Percentiles rank a stretch among this genome's conserved stretches.
These are phyloP conservation scores for Glyphotaelius pellucidus DNA, from an alignment of 2,888 invertebrate species.

Conservation along the genomic window DNA sequence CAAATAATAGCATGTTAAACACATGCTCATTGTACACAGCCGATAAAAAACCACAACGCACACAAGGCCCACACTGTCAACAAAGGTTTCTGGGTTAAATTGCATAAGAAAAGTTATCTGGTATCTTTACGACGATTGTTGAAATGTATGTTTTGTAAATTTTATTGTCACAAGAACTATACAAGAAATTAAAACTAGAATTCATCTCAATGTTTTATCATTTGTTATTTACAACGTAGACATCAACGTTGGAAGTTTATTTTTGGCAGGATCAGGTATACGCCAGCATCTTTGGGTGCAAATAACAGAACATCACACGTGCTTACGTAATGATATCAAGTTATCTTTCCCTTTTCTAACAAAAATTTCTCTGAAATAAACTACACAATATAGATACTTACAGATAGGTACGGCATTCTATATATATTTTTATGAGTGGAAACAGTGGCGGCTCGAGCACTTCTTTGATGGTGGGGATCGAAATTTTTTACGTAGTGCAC, in stretches of 20 bases:
- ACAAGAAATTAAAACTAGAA: not conserved
- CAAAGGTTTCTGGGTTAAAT: constrained; percentile 48
- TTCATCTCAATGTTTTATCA: constrained; percentile 14
- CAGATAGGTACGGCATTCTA: too few species aligned
- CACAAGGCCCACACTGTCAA: constrained; percentile 32
- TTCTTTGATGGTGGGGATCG: too few species aligned
- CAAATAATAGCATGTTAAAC: constrained; percentile 64
- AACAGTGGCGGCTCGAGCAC: too few species aligned
- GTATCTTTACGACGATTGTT: constrained; percentile 52
- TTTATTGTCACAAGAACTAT: constrained; percentile 47
- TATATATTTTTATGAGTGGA: too few species aligned
- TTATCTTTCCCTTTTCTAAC: not conserved
- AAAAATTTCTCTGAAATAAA: too few species aligned
- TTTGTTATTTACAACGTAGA: constrained; percentile 31
- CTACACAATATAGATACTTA: too few species aligned
- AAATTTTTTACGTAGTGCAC: too few species aligned
- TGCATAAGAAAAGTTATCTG: constrained; percentile 46
- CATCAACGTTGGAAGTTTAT: constrained; percentile 29
- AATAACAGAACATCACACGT: not conserved
- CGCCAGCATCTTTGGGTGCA: not conserved
- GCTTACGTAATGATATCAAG: not conserved
- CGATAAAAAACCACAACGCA: constrained; percentile 40
- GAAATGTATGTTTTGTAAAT: constrained; percentile 35
- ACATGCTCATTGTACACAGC: constrained; percentile 59
- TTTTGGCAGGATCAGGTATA: not conserved